phyloP scores from a whole-genome alignment of 1,140 invertebrate genomes.

The Oscheius sp. region DNA sequence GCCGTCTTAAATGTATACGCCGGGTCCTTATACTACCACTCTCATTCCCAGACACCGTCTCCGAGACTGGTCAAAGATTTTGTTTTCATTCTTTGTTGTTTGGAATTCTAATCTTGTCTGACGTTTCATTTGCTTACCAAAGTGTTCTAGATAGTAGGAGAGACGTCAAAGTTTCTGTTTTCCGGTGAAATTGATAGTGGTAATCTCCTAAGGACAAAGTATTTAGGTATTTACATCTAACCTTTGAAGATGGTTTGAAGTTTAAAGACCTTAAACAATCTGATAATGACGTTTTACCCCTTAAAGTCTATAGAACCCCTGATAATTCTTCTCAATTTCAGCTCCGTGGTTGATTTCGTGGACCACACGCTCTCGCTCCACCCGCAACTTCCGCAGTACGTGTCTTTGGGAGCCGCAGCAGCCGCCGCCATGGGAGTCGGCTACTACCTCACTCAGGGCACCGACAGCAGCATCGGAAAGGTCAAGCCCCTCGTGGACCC shows the following conservation, averaged over 20 bases:
- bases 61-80: no score
- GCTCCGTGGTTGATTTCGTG: background rate
- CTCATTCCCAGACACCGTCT: no score
- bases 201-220: background rate
- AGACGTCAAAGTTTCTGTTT: background rate
- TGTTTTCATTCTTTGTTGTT: no score
- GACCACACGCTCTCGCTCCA: background rate
- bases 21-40: no score
- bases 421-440: conserved; percentile 36
- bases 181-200: background rate
- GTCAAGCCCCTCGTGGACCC: conserved; percentile 74
- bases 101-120: no score
- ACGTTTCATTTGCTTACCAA: no score
- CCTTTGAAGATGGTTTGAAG: background rate
- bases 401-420: conserved; percentile 24
- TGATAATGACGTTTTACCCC: no score
- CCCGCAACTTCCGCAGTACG: background rate
- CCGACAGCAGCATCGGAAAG: conserved; percentile 5
- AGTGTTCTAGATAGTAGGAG: no score
- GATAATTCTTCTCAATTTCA: background rate
- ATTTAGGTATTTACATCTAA: background rate
- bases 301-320: background rate
- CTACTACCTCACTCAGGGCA: conserved; percentile 26
- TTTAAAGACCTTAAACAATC: no score
- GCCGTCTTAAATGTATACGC: no score